phyloP scores from a whole-genome alignment of 2,888 invertebrate species.

The Lasioglossum villosulum region DNA sequence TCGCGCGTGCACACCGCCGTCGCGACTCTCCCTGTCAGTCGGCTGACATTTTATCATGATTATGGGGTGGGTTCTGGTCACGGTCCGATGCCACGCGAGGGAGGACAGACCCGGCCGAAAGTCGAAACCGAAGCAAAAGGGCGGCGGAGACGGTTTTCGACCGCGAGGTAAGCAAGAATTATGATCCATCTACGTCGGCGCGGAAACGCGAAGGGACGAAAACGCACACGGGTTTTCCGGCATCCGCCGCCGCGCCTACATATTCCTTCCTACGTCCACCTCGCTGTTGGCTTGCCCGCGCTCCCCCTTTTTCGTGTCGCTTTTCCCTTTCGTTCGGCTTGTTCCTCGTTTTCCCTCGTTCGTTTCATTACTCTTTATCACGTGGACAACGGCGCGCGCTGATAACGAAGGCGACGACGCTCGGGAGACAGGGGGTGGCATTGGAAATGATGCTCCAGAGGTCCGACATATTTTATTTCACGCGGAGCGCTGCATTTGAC shows the following conservation, averaged over 20 bases:
- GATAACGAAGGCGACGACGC: constrained; percentile 32
- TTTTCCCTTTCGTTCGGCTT: constrained; percentile 37
- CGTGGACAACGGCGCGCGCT: not conserved
- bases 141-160: constrained; percentile 66
- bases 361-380: not conserved
- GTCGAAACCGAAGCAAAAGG: constrained; percentile 59
- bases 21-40: constrained; percentile 36
- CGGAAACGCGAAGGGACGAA: constrained; percentile 71
- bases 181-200: constrained; percentile 75
- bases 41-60: constrained; percentile 73
- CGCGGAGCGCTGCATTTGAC: not conserved
- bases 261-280: constrained; percentile 44
- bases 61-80: constrained; percentile 62
- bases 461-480: not conserved
- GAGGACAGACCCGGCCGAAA: constrained; percentile 29
- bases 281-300: constrained; percentile 10
- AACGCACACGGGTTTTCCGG: constrained; percentile 61
- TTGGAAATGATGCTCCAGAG: not conserved
- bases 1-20: constrained; percentile 1
- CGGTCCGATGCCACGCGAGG: constrained; percentile 21
- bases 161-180: constrained; percentile 76
- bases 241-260: not conserved
- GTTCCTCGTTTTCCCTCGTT: constrained; percentile 18
- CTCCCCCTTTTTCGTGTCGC: constrained; percentile 45
- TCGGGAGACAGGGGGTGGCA: not conserved